Conservation (phyloP, 2,113 vertebrate species). For the Gymnarchus niloticus region DNA sequence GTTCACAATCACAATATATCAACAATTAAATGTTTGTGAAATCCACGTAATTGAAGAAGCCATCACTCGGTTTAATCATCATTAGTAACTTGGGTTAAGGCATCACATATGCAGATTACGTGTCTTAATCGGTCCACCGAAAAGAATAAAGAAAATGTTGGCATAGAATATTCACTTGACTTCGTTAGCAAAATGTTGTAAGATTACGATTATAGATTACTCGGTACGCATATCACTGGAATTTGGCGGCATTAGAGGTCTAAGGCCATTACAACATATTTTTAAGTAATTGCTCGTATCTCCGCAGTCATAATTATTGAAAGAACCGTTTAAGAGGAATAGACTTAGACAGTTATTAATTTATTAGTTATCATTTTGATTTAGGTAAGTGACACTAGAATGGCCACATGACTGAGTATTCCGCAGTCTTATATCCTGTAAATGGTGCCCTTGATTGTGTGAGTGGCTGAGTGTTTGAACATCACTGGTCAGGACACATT, state of each 20-base stretch:
- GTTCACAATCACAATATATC: background rate
- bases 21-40: background rate
- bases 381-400: too few species aligned
- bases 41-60: background rate
- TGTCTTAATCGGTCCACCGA: background rate
- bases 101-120: background rate
- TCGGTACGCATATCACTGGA: conserved; percentile 13
- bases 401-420: too few species aligned
- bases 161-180: background rate
- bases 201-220: conserved; percentile 22
- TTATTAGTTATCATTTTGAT: too few species aligned
- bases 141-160: conserved; percentile 1
- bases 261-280: too few species aligned
- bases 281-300: too few species aligned
- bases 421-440: too few species aligned
- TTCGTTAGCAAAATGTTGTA: background rate
- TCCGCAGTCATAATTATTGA: too few species aligned
- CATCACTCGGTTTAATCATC: background rate
- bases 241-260: conserved; percentile 20
- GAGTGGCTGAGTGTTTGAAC: too few species aligned
- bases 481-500: too few species aligned
- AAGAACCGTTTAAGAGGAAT: too few species aligned
- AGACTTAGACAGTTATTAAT: too few species aligned
- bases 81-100: background rate
- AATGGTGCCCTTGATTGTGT: too few species aligned